Evolutionary conservation across 2,888 invertebrate genomes (phyloP).

Genomic region (Cancer borealis): DNA sequence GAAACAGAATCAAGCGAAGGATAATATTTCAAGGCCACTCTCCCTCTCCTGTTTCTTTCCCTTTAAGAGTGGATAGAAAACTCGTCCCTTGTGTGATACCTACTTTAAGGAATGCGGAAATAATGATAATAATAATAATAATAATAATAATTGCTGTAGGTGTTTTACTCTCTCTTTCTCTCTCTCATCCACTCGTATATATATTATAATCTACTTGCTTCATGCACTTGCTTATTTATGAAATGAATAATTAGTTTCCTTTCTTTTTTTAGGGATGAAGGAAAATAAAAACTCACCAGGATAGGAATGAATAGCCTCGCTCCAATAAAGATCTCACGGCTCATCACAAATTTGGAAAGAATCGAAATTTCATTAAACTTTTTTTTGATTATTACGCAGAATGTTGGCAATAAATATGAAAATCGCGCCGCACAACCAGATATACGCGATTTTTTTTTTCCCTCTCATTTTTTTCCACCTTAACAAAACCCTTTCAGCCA

Average conservation of each 20-base stretch:
- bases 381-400: neutral
- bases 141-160: neutral
- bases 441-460: neutral
- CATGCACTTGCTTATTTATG: conserved; percentile 4
- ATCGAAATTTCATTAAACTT: neutral
- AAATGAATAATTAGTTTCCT: neutral
- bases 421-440: neutral
- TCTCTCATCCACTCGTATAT: neutral
- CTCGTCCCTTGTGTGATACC: neutral
- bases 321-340: neutral
- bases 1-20: neutral
- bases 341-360: conserved; percentile 29
- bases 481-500: neutral
- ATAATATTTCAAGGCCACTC: conserved; percentile 18
- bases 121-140: neutral
- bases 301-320: neutral
- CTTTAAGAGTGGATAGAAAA: neutral
- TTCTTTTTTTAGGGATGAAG: neutral
- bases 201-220: neutral
- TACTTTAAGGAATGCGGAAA: neutral
- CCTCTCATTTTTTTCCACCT: neutral
- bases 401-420: conserved; percentile 17
- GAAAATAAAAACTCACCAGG: neutral
- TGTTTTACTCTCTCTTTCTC: neutral
- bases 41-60: neutral